Percentiles rank a stretch among this genome's conserved stretches.
Conservation (phyloP, 1,140 invertebrate species). For the Psilanteris sp. region DNA sequence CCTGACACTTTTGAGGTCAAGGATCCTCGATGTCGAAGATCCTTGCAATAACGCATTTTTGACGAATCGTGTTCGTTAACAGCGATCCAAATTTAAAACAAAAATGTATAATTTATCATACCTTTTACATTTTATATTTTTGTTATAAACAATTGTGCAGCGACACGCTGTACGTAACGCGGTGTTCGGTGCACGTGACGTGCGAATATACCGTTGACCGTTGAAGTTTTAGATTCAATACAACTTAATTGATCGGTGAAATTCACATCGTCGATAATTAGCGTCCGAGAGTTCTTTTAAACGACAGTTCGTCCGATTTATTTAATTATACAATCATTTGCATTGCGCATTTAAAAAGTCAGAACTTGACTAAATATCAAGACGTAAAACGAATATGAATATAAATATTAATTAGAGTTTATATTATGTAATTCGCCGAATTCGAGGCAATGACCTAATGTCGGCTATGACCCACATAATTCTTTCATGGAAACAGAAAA, state of each 20-base stretch:
- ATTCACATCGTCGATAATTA: neutral
- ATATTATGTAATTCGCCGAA: conserved; percentile 18
- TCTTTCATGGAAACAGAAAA: conserved; percentile 3
- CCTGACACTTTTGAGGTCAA: conserved; percentile 75
- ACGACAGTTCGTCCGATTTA: conserved; percentile 18
- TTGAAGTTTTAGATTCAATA: no score
- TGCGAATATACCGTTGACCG: no score
- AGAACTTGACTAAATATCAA: conserved; percentile 44
- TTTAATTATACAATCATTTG: conserved; percentile 24
- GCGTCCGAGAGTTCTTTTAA: neutral
- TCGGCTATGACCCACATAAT: conserved; percentile 22
- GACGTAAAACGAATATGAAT: conserved; percentile 29
- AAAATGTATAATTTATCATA: conserved; percentile 11
- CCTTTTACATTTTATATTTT: no score
- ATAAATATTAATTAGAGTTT: conserved; percentile 40
- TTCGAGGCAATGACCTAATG: conserved; percentile 15
- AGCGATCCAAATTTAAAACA: conserved; percentile 57
- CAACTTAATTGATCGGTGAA: no score
- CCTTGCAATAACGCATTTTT: conserved; percentile 67
- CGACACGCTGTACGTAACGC: no score
- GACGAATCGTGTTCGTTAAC: conserved; percentile 63
- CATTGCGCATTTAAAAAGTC: conserved; percentile 31
- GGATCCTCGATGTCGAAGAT: conserved; percentile 69
- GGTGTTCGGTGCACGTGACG: no score
- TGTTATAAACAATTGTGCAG: no score